Evolutionary conservation across 2,797 vertebrate genomes (phyloP).

Genomic region (Leptoclinus maculatus): DNA sequence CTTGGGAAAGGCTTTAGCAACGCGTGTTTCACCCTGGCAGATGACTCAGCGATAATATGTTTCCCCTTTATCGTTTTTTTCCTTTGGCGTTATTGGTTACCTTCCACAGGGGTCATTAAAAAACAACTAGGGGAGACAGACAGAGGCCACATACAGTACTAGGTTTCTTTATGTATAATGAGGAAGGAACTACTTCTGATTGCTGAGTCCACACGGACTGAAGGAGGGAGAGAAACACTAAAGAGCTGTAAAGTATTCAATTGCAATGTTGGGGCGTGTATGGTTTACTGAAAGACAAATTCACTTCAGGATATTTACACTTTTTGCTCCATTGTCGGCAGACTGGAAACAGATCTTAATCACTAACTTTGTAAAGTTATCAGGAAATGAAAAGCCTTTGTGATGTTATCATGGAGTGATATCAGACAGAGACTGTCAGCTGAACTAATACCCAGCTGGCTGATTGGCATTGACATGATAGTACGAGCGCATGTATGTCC

Average conservation of each 20-base stretch:
- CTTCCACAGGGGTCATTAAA: constrained; percentile 68
- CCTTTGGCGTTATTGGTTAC: constrained; percentile 61
- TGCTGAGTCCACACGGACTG: constrained; percentile 32
- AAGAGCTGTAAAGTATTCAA: constrained; percentile 35
- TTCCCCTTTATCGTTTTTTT: constrained; percentile 60
- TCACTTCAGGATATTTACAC: background rate
- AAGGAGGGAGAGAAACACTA: constrained; percentile 1
- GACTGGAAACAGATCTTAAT: background rate
- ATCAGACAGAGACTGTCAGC: constrained; percentile 18
- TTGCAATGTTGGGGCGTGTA: background rate
- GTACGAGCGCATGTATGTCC: background rate
- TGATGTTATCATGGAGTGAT: constrained; percentile 9
- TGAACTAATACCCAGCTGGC: constrained; percentile 24
- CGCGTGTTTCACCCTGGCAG: constrained; percentile 56
- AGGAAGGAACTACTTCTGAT: constrained; percentile 35
- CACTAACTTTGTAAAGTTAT: constrained; percentile 6
- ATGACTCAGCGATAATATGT: constrained; percentile 75
- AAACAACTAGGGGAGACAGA: constrained; percentile 49
- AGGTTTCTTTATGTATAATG: constrained; percentile 33
- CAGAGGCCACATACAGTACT: constrained; percentile 4
- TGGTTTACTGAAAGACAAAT: constrained; percentile 7
- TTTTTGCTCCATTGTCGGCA: background rate
- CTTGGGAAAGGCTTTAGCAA: constrained; percentile 50
- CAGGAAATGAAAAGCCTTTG: constrained; percentile 22
- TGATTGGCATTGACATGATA: constrained; percentile 19